Evolutionary conservation across 2,113 vertebrate genomes (phyloP), one percentile per base, ranked within the genome.

Genomic region (Embiotoca jacksoni): DNA sequence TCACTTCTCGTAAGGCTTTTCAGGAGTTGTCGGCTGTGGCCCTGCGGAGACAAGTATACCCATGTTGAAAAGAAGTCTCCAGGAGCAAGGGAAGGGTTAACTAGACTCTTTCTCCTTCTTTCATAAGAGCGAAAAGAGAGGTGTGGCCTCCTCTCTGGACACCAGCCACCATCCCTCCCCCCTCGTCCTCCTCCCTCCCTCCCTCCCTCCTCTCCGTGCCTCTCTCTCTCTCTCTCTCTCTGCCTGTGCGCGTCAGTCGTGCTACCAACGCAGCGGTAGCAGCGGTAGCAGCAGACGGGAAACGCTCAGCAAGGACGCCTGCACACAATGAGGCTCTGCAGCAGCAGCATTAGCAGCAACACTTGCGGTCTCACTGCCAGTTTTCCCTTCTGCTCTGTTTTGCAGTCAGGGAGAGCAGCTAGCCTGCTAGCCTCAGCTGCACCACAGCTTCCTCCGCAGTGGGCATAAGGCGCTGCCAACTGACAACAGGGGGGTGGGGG

Each of bases 121-220:
- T 82, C 78, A 78, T 78, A 80, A 89, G 85, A 84, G 89, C 87
- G 23, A 23, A 72, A 81, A 69, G 59, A 91, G 89, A 70, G 93
- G 93, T 83, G 93, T 92, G 92, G 89, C 88, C 81, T 93, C 84
- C 72, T 67, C 49, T 91, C 85, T 94, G 93, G 91, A 91, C 78
- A 44, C 76, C 72, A 90, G 91, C 92, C 90, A 93, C 84, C 70
- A 81, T 85, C 83, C 85, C 90, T 85, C 90, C 88, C 83, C 82
- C 85, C 90, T 85, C 90, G 87, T 81, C 82, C 84, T 85, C 79
- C 82, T 83, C 88, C 73, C 72, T 82, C 88, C 81, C 82, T 92
- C 77, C 88, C 89, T 67, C 30, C 75, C 63, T 74, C 80, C 69
- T 69, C 71, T 69, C 78, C 61, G 39, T 23, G 53, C 64, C 78